Conservation (phyloP, 2,797 vertebrate genomes). For the Setipinna tenuifilis region DNA sequence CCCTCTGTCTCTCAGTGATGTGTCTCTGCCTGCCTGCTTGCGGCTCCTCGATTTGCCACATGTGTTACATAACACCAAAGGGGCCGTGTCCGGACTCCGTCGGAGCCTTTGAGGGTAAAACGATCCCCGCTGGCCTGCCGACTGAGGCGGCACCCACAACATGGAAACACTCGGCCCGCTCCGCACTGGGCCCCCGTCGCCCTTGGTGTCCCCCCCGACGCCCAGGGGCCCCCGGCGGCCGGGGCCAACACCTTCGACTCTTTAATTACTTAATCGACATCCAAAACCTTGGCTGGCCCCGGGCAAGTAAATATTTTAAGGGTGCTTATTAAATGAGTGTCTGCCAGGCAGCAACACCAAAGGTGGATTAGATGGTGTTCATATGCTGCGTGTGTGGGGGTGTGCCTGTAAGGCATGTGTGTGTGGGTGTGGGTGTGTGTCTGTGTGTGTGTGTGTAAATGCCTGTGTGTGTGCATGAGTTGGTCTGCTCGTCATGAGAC, state of each 20-base stretch:
- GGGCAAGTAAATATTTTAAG: constrained; percentile 69
- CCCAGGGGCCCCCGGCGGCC: constrained; percentile 26
- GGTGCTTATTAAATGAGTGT: constrained; percentile 63
- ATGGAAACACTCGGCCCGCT: constrained; percentile 51
- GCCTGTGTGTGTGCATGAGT: constrained; percentile 5
- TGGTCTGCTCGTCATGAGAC: not conserved
- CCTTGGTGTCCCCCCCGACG: not conserved
- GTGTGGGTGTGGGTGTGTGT: not conserved
- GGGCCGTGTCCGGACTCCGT: constrained; percentile 36
- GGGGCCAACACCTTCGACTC: constrained; percentile 54
- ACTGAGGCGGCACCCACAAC: constrained; percentile 44
- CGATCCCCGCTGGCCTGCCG: constrained; percentile 50
- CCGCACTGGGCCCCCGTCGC: constrained; percentile 27
- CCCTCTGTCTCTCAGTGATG: not conserved
- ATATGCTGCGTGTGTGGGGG: not conserved
- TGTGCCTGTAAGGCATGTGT: not conserved
- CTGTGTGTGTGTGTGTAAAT: constrained; percentile 14
- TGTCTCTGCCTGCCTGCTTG: constrained; percentile 6
- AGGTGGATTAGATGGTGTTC: constrained; percentile 51
- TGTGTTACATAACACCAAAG: constrained; percentile 46
- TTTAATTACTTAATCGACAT: constrained; percentile 71
- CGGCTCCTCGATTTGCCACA: constrained; percentile 24
- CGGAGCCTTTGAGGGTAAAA: constrained; percentile 49
- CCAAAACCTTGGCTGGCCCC: constrained; percentile 53
- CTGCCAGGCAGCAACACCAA: constrained; percentile 41